Conservation (phyloP, 1,140 invertebrate genomes). For the Pectinophora gossypiella region DNA sequence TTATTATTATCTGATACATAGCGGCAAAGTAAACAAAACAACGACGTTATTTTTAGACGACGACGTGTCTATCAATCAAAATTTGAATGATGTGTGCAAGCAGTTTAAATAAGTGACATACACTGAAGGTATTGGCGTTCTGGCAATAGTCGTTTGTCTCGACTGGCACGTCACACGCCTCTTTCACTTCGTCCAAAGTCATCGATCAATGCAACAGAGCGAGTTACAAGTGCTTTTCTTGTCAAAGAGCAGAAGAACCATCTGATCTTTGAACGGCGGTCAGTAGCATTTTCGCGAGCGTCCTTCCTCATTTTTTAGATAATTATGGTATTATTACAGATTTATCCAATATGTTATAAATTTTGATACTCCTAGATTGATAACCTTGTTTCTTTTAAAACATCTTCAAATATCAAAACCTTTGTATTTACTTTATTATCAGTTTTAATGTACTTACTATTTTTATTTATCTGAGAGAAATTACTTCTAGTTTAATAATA, state of each 20-base stretch:
- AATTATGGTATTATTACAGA: no score
- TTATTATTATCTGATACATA: no score
- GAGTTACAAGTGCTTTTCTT: slow-evolving; percentile 1
- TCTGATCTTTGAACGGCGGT: background rate
- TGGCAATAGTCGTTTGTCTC: background rate
- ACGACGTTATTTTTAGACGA: background rate
- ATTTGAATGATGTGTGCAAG: background rate
- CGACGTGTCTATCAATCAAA: background rate
- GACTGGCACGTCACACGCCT: background rate
- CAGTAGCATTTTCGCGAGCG: no score
- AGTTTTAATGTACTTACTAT: no score
- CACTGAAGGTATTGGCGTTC: background rate
- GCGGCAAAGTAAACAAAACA: background rate
- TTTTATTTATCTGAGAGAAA: no score
- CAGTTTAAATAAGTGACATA: background rate
- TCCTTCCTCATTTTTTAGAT: no score
- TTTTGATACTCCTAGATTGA: no score
- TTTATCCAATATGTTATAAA: no score
- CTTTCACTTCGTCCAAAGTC: background rate
- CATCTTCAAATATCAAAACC: no score
- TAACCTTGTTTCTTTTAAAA: no score
- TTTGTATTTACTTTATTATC: no score
- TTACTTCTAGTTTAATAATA: no score
- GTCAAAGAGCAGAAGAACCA: background rate
- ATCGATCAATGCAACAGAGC: background rate